Percentiles rank a stretch among this genome's conserved stretches.
These are phyloP conservation scores for Vulpes vulpes DNA, from an alignment of 2,113 vertebrate species.

Conservation along the genomic window DNA sequence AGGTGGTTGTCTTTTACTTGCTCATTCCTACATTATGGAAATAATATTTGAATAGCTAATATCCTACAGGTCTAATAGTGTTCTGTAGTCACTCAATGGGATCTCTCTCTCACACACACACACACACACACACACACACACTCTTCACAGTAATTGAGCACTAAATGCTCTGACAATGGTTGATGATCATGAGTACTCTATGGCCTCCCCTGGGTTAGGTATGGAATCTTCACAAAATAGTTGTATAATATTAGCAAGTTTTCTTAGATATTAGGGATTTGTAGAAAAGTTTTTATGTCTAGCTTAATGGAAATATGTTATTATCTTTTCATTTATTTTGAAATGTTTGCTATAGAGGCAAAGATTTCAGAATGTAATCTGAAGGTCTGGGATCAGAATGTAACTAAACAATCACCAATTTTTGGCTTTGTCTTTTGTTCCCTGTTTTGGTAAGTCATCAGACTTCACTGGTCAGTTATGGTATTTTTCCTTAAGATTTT, in stretches of 20 bases:
- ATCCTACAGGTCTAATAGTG: neutral
- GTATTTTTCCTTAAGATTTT: slow-evolving; percentile 25
- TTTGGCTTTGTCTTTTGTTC: neutral
- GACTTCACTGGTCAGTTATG: neutral
- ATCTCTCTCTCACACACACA: neutral
- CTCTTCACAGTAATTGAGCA: neutral
- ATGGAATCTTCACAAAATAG: slow-evolving; percentile 67
- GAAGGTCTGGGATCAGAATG: slow-evolving; percentile 40
- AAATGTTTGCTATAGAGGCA: slow-evolving; percentile 18
- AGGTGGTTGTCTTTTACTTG: neutral
- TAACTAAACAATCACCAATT: neutral
- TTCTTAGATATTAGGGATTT: neutral
- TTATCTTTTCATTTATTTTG: slow-evolving; percentile 51
- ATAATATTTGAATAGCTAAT: neutral
- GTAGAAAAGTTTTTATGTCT: slow-evolving; percentile 56
- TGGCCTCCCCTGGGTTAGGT: slow-evolving; percentile 45
- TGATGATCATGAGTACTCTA: neutral
- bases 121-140: neutral
- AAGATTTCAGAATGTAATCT: neutral
- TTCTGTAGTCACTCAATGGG: neutral
- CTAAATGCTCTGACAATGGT: neutral
- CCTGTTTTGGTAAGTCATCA: slow-evolving; percentile 36
- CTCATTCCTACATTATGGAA: neutral
- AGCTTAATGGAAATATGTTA: slow-evolving; percentile 70
- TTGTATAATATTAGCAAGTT: neutral